Conservation (phyloP, 2,113 vertebrate species). For the Lamprologus tigripictilis region DNA sequence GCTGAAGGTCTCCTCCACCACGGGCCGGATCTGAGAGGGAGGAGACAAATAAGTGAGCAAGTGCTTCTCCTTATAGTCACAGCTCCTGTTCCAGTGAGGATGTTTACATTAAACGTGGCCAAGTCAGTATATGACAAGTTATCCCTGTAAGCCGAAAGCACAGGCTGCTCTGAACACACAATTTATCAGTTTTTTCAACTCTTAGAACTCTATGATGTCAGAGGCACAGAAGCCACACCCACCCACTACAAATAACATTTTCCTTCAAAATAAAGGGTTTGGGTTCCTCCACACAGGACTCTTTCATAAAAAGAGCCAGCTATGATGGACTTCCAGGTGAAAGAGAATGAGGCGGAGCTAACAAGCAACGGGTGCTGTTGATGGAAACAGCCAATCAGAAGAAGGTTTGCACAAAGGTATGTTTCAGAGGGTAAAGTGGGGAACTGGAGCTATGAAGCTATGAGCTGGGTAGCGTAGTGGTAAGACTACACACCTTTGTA, state of each 20-base stretch:
- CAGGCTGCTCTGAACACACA: background rate
- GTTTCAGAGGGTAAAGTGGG: background rate
- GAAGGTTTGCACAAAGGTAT: background rate
- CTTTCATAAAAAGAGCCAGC: background rate
- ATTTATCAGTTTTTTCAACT: background rate
- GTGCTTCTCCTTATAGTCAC: background rate
- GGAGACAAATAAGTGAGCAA: slow-evolving; percentile 13
- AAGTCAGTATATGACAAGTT: background rate
- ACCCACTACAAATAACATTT: background rate
- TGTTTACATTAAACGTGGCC: background rate
- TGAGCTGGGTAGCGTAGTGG: background rate
- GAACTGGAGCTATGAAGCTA: fast-evolving
- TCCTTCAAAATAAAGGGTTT: background rate
- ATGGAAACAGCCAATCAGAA: background rate
- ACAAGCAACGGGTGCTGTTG: background rate
- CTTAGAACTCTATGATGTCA: background rate
- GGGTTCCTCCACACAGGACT: background rate
- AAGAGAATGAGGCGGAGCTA: background rate
- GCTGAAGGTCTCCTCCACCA: slow-evolving; percentile 84
- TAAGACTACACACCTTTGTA: fast-evolving
- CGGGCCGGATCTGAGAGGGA: slow-evolving; percentile 78
- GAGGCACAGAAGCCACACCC: background rate
- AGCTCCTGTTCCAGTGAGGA: background rate
- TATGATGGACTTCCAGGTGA: background rate
- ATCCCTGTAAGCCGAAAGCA: background rate